phyloP scores from a whole-genome alignment of 2,113 vertebrate genomes.

The Rutilus rutilus region DNA sequence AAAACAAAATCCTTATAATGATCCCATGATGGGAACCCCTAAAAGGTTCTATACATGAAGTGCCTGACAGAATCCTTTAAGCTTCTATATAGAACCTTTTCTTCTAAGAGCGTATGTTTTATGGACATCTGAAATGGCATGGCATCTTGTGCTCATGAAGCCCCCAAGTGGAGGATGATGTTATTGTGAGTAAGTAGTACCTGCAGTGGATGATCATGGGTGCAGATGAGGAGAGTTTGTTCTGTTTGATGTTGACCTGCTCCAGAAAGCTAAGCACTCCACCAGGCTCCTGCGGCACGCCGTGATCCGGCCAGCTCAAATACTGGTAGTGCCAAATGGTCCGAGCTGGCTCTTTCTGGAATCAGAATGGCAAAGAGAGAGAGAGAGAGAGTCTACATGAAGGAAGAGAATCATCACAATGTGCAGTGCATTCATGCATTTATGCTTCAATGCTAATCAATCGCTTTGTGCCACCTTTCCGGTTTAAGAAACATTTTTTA shows the following conservation, averaged over 20 bases:
- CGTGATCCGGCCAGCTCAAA: slow-evolving; percentile 96
- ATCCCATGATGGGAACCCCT: too few relatives aligned
- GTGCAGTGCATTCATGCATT: too few relatives aligned
- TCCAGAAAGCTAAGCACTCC: slow-evolving; percentile 91
- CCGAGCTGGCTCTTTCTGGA: slow-evolving; percentile 72
- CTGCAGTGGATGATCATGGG: slow-evolving; percentile 96
- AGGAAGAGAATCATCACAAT: not conserved
- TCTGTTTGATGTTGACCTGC: slow-evolving; percentile 88
- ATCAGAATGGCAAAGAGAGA: not conserved
- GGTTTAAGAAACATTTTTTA: not conserved
- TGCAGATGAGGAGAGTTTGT: slow-evolving; percentile 73
- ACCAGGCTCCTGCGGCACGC: slow-evolving; percentile 89
- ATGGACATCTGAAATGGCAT: slow-evolving; percentile 2
- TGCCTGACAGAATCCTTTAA: too few relatives aligned
- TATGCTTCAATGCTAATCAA: too few relatives aligned
- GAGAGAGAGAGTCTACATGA: not conserved
- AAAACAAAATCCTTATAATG: too few relatives aligned
- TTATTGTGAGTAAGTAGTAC: slow-evolving; percentile 66
- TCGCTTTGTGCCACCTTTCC: not conserved
- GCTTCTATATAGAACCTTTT: too few relatives aligned
- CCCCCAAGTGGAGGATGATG: not conserved
- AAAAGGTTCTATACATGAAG: too few relatives aligned
- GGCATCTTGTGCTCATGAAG: not conserved
- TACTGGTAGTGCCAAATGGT: slow-evolving; percentile 96
- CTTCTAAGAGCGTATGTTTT: not conserved